Conservation (phyloP, 2,113 vertebrate genomes). For the Pachyramphus minor region DNA sequence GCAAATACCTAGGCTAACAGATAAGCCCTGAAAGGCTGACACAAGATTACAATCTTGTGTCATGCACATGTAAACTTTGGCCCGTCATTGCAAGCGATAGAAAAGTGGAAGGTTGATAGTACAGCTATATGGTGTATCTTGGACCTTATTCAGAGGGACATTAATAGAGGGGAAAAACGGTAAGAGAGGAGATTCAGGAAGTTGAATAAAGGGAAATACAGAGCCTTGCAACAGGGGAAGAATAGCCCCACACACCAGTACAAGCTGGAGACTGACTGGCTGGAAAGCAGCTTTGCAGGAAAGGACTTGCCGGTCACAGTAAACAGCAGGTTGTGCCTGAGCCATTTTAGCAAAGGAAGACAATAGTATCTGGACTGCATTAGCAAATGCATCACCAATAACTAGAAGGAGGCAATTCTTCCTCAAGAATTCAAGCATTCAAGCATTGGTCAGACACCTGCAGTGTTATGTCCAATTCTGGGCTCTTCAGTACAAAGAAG, state of each 20-base stretch:
- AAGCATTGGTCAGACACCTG: not conserved
- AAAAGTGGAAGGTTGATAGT: not conserved
- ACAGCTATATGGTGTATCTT: not conserved
- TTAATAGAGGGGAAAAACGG: fast-evolving
- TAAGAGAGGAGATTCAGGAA: not conserved
- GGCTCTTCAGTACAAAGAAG: not conserved
- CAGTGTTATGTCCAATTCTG: not conserved
- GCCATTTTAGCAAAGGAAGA: not conserved
- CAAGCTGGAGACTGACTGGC: not conserved
- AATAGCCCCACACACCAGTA: fast-evolving
- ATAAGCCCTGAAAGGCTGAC: not conserved
- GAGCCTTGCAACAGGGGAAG: not conserved
- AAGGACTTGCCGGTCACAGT: not conserved
- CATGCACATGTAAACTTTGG: not conserved
- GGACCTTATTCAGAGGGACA: not conserved
- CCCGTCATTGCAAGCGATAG: not conserved
- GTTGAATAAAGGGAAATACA: not conserved
- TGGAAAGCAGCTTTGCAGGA: not conserved
- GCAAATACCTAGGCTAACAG: not conserved
- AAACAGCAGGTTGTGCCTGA: not conserved
- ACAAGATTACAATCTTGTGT: not conserved
- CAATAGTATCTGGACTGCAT: not conserved
- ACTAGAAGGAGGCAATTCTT: not conserved
- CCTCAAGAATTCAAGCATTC: too few relatives aligned
- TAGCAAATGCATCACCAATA: not conserved